Percentiles rank a stretch among this genome's conserved stretches.
phyloP scores from a whole-genome alignment of 2,797 vertebrate species.

The Falco berigora region DNA sequence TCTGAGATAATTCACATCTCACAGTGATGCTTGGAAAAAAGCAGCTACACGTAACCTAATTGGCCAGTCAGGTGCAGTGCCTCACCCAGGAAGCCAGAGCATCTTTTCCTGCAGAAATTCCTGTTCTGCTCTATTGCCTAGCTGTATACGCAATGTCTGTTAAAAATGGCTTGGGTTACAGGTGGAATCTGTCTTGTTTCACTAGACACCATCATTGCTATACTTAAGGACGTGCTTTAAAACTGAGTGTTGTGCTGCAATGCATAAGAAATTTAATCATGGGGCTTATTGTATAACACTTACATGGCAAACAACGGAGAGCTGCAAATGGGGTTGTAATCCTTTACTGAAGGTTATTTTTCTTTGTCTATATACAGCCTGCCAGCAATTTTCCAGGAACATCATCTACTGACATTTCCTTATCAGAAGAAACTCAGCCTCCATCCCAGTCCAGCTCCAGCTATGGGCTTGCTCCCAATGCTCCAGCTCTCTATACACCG shows the following conservation, averaged over 20 bases:
- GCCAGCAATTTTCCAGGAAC: conserved; percentile 75
- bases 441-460: conserved; percentile 74
- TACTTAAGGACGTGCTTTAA: neutral
- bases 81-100: neutral
- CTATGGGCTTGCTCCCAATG: conserved; percentile 78
- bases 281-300: neutral
- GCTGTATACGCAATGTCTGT: neutral
- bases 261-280: neutral
- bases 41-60: neutral
- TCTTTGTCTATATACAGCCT: conserved; percentile 74
- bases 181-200: neutral
- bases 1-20: neutral
- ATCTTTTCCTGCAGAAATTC: neutral
- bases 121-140: neutral
- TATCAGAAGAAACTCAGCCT: conserved; percentile 72
- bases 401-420: conserved; percentile 70
- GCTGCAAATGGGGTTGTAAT: neutral
- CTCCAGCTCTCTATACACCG: conserved; percentile 76
- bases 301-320: neutral
- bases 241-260: neutral
- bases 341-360: conserved; percentile 15
- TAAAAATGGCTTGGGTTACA: neutral
- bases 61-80: neutral
- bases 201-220: neutral
- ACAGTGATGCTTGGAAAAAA: neutral